Base-by-base conservation (phyloP, 2,797 vertebrate species). In the Centroberyx gerrardi region DNA sequence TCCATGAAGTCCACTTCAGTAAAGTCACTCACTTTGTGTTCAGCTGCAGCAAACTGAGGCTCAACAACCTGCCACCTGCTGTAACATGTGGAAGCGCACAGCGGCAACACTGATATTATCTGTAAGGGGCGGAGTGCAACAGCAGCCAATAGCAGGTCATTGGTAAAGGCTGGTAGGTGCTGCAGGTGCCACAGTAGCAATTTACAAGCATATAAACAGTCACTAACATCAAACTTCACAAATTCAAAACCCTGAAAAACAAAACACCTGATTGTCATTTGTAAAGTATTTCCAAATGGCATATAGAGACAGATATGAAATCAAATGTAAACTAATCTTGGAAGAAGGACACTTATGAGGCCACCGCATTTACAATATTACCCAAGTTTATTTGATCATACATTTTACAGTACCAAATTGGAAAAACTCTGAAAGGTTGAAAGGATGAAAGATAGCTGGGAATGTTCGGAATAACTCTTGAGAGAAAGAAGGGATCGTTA, bases 331-430 rank as follows among this genome's bases (percentile, higher is more conserved):
- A n/a, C 55, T 22, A 22, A 36, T n/a, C 55, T 22, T 61, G n/a
- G 13, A 44, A 48, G 22, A 27, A 71, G 14, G 51, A 29, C 52
- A 61, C 48, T 31, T 13, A 2, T 1, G 9, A 75, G 29, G 18
- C 29, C 38, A 44, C 28, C 28, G 8, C 3, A 13, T 72, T 55
- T 71, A 18, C 55, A 71, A 18, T 54, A 38, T 62, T 36, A 63
- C 49, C 40, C 17, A 46, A 63, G 27, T 92, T 91, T 90, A 90
- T 89, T 91, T 68, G 5, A 80, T 72, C 40, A 53, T 31, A 48
- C 0, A 58, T 31, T 42, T 48, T 59, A 85, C 44, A 69, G 44
- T 49, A 60, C 54, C 29, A 80, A 74, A 60, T 46, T 64, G 8
- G 17, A 29, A 82, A 80, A 27, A 49, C 8, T 44, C 27, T 8